Conservation (phyloP, 2,797 vertebrate species). For the Helarctos malayanus region DNA sequence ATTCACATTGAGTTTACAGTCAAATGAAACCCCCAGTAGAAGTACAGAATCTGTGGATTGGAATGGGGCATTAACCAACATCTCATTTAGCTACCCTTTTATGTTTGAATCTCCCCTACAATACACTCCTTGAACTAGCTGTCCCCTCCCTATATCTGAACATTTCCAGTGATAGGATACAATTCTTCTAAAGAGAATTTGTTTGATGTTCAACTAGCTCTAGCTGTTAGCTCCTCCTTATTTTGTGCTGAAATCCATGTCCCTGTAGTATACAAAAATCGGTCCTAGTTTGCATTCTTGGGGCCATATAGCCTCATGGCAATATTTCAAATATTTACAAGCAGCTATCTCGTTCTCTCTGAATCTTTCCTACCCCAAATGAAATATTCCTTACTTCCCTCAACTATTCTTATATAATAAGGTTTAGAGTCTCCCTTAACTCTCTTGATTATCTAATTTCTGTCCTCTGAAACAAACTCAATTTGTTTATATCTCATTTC, state of each 20-base stretch:
- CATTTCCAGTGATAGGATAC: not conserved
- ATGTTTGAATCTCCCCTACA: not conserved
- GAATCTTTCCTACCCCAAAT: not conserved
- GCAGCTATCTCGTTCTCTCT: not conserved
- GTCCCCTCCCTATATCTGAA: constrained; percentile 15
- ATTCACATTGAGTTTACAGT: not conserved
- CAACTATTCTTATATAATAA: not conserved
- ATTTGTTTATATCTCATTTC: constrained; percentile 10
- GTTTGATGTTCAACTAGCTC: not conserved
- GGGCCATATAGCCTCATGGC: not conserved
- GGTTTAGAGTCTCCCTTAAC: constrained; percentile 4
- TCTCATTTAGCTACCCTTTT: not conserved
- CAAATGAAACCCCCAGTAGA: constrained; percentile 5
- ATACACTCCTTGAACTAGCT: not conserved
- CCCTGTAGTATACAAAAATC: not conserved
- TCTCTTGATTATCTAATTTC: constrained; percentile 46
- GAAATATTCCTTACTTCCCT: not conserved
- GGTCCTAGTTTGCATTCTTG: not conserved
- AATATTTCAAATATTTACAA: constrained; percentile 56
- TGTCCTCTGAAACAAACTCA: constrained; percentile 18
- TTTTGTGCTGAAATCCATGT: constrained; percentile 27
- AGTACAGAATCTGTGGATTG: not conserved
- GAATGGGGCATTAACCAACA: not conserved
- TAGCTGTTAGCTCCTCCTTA: not conserved
- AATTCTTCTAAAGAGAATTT: not conserved